These are phyloP conservation scores for Xenopus laevis DNA, from an alignment of 2,113 vertebrate genomes.

Conservation along the genomic window DNA sequence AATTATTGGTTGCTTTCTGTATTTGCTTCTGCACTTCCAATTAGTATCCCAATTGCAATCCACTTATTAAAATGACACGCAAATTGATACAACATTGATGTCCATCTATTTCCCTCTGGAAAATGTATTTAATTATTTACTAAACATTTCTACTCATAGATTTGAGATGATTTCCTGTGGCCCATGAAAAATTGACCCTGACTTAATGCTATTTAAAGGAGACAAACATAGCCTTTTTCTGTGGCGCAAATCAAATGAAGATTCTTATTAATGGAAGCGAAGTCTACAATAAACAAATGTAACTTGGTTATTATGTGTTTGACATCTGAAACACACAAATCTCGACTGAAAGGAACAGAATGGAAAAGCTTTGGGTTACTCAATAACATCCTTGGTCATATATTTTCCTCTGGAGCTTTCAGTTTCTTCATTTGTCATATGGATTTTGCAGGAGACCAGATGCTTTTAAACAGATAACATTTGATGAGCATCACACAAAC, in stretches of 20 bases:
- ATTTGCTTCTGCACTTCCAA: slow-evolving; percentile 21
- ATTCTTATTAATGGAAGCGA: slow-evolving; percentile 20
- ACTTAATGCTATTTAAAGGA: slow-evolving; percentile 48
- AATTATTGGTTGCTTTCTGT: neutral
- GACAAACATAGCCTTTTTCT: slow-evolving; percentile 41
- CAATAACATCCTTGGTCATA: slow-evolving; percentile 25
- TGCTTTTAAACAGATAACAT: slow-evolving; percentile 10
- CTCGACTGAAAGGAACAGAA: neutral
- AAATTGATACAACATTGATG: slow-evolving; percentile 55
- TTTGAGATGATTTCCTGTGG: slow-evolving; percentile 51
- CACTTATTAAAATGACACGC: slow-evolving; percentile 48
- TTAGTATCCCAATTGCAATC: slow-evolving; percentile 1
- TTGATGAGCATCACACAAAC: neutral
- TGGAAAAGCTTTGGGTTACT: neutral
- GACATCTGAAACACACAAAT: slow-evolving; percentile 34
- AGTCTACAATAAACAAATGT: slow-evolving; percentile 27
- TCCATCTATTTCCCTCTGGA: slow-evolving; percentile 49
- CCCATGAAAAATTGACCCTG: slow-evolving; percentile 39
- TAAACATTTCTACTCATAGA: slow-evolving; percentile 54
- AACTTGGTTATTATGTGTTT: slow-evolving; percentile 19
- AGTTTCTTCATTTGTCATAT: neutral
- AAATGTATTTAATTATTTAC: slow-evolving; percentile 61
- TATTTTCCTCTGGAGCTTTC: neutral
- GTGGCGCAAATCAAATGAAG: slow-evolving; percentile 47
- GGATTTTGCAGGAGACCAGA: slow-evolving; percentile 17